These are phyloP conservation scores for Myoxocephalus aenaeus DNA, from an alignment of 2,797 vertebrate genomes.

Conservation along the genomic window DNA sequence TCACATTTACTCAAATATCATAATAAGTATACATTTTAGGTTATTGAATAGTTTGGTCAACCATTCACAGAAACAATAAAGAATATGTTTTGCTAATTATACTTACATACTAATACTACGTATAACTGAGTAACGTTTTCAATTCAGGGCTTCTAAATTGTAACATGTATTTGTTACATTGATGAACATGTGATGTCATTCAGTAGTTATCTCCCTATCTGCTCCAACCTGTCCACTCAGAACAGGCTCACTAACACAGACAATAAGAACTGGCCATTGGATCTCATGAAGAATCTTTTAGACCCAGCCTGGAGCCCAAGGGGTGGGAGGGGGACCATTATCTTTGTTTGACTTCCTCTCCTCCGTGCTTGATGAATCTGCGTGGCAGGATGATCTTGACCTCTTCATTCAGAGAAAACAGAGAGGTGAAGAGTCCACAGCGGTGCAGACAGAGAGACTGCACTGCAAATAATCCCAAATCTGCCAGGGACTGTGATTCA, in stretches of 20 bases:
- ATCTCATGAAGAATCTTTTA: slow-evolving; percentile 1
- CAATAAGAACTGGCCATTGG: background rate
- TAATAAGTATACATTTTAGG: too few relatives aligned
- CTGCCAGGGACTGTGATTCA: background rate
- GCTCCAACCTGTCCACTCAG: background rate
- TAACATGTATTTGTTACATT: too few relatives aligned
- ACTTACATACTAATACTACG: background rate
- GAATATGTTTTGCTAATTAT: background rate
- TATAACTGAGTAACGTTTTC: too few relatives aligned
- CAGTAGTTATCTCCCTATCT: too few relatives aligned
- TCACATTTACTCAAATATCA: too few relatives aligned
- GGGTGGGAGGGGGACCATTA: slow-evolving; percentile 33
- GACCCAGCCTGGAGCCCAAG: slow-evolving; percentile 9
- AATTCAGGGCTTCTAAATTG: too few relatives aligned
- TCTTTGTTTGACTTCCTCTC: slow-evolving; percentile 59
- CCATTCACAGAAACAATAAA: too few relatives aligned
- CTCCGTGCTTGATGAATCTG: slow-evolving; percentile 52
- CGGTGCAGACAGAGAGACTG: slow-evolving; percentile 32
- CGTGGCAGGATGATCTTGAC: slow-evolving; percentile 53
- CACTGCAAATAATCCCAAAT: slow-evolving; percentile 31
- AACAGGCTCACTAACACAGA: background rate
- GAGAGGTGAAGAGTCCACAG: slow-evolving; percentile 55
- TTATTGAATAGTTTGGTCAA: too few relatives aligned
- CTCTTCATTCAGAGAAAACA: slow-evolving; percentile 42
- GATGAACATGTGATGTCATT: too few relatives aligned